Evolutionary conservation across 2,797 vertebrate genomes (phyloP).

Genomic region (Alectoris magna): DNA sequence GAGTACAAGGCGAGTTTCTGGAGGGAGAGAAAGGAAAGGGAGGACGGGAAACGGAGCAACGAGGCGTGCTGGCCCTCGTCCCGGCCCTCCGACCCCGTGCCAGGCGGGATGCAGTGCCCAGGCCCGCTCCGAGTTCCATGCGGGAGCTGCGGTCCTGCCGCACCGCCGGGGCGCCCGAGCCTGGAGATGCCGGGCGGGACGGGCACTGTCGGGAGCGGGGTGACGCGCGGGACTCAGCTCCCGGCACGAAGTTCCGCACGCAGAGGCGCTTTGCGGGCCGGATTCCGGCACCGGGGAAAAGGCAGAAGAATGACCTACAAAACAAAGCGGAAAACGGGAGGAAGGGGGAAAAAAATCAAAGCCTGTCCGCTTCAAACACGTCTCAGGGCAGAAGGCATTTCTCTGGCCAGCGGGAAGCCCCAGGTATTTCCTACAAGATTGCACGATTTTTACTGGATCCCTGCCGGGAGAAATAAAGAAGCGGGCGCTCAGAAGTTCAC

Average conservation of each 20-base stretch:
- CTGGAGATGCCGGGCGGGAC: no score
- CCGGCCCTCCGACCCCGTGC: background rate
- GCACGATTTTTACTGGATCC: background rate
- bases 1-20: conserved; percentile 97
- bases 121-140: background rate
- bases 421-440: background rate
- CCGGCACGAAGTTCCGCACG: background rate
- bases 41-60: background rate
- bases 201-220: background rate
- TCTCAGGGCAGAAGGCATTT: background rate
- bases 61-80: background rate
- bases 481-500: background rate
- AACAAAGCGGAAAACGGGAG: no score
- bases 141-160: background rate
- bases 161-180: accelerated
- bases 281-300: no score
- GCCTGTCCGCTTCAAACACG: background rate
- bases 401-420: background rate
- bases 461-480: background rate
- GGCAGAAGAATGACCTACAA: background rate
- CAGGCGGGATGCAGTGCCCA: background rate
- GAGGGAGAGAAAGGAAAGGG: background rate
- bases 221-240: accelerated
- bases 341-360: accelerated
- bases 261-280: background rate